Percentiles rank a stretch among this genome's conserved stretches.
These are phyloP conservation scores for Indri indri DNA, from an alignment of 2,113 vertebrate species.

Conservation along the genomic window DNA sequence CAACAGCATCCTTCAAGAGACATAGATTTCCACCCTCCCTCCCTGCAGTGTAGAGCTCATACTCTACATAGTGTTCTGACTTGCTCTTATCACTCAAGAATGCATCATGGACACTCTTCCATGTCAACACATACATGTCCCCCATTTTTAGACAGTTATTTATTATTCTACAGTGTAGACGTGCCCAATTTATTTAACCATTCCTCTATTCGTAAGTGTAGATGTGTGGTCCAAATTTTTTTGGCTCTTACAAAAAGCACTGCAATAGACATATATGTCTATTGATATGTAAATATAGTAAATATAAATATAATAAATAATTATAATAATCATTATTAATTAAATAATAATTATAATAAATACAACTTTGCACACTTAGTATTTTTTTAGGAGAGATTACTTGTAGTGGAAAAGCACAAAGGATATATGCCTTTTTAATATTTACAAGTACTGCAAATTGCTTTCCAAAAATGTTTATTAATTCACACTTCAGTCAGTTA, in stretches of 20 bases:
- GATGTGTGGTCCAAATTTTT: background rate
- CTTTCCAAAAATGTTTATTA: constrained; percentile 37
- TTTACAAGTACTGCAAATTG: constrained; percentile 16
- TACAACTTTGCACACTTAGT: background rate
- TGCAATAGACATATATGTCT: background rate
- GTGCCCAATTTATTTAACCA: background rate
- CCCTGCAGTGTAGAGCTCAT: background rate
- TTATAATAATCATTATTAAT: no score
- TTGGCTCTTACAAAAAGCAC: background rate
- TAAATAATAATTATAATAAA: background rate
- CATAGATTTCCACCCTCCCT: no score
- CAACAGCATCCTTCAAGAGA: background rate
- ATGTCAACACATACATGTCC: background rate
- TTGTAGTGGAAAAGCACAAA: background rate
- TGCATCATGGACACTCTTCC: background rate
- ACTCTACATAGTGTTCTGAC: background rate
- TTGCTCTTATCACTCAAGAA: background rate
- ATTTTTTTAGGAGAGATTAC: constrained; percentile 9
- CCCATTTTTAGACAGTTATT: background rate
- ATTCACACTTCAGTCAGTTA: background rate
- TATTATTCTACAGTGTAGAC: background rate
- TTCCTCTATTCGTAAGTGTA: background rate
- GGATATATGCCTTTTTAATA: constrained; percentile 13
- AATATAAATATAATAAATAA: no score
- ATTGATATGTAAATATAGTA: no score